These are phyloP conservation scores for Lagocephalus sceleratus DNA, from an alignment of 2,797 vertebrate genomes.

Conservation along the genomic window DNA sequence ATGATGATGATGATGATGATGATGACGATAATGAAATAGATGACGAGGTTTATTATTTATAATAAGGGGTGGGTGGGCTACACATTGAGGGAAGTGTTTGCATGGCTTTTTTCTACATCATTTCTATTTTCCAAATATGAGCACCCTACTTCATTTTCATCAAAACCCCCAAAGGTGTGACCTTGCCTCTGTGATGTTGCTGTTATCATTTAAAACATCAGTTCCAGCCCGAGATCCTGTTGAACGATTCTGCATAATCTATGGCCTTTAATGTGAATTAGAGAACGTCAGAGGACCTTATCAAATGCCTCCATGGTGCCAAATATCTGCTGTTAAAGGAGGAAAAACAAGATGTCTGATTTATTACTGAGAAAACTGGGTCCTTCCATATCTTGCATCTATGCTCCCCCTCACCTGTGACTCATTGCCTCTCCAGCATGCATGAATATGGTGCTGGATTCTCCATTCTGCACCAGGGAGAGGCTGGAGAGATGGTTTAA, in stretches of 20 bases:
- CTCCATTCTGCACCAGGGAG: slow-evolving; percentile 55
- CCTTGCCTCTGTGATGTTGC: slow-evolving; percentile 29
- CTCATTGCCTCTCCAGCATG: slow-evolving; percentile 58
- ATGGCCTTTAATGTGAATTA: slow-evolving; percentile 11
- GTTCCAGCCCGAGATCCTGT: slow-evolving; percentile 3
- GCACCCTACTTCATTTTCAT: not conserved
- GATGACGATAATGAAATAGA: slow-evolving; percentile 9
- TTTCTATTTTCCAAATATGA: not conserved
- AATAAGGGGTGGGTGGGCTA: no score
- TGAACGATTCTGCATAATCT: not conserved
- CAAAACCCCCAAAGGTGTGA: slow-evolving; percentile 39
- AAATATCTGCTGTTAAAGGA: slow-evolving; percentile 30
- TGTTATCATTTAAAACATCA: slow-evolving; percentile 7
- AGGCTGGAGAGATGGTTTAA: slow-evolving; percentile 19
- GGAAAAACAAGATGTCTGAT: slow-evolving; percentile 50
- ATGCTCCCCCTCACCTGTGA: slow-evolving; percentile 68
- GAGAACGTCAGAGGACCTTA: not conserved
- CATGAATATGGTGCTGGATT: slow-evolving; percentile 36
- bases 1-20: slow-evolving; percentile 25
- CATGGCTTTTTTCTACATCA: not conserved
- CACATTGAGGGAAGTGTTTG: no score
- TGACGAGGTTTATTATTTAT: slow-evolving; percentile 13
- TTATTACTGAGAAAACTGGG: slow-evolving; percentile 32
- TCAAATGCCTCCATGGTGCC: slow-evolving; percentile 7
- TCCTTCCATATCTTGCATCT: slow-evolving; percentile 36